These are phyloP conservation scores for Limnephilus auricula DNA, from an alignment of 2,888 invertebrate species.

Conservation along the genomic window DNA sequence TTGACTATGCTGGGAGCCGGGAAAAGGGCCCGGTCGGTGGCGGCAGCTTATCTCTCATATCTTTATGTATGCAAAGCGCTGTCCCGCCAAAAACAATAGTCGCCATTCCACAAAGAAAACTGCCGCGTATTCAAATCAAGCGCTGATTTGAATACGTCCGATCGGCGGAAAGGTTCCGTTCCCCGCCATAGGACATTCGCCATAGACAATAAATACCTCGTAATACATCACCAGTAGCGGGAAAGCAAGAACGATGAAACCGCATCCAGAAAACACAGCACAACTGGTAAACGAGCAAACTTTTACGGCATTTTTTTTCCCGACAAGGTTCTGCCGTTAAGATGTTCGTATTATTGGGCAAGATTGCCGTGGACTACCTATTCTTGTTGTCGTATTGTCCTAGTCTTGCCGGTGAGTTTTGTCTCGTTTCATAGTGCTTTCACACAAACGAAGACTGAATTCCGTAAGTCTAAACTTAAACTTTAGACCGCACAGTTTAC, in stretches of 20 bases:
- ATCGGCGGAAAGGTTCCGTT: conserved; percentile 37
- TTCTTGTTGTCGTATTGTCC: no score
- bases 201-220: background rate
- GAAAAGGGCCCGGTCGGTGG: background rate
- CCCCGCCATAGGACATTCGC: background rate
- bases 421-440: no score
- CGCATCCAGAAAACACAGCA: background rate
- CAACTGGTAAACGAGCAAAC: no score
- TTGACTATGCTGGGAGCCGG: conserved; percentile 15
- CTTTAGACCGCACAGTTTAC: no score
- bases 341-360: no score
- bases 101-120: conserved; percentile 57
- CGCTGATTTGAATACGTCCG: conserved; percentile 62
- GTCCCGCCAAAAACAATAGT: conserved; percentile 64
- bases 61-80: conserved; percentile 59
- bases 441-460: no score
- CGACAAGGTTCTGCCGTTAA: no score
- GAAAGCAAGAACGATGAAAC: background rate
- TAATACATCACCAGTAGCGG: background rate
- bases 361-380: no score
- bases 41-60: conserved; percentile 63
- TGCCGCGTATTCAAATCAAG: conserved; percentile 61
- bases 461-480: no score
- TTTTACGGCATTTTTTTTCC: no score
- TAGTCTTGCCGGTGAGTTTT: no score